Conservation (phyloP, 2,113 vertebrate genomes). For the Tinamus guttatus region DNA sequence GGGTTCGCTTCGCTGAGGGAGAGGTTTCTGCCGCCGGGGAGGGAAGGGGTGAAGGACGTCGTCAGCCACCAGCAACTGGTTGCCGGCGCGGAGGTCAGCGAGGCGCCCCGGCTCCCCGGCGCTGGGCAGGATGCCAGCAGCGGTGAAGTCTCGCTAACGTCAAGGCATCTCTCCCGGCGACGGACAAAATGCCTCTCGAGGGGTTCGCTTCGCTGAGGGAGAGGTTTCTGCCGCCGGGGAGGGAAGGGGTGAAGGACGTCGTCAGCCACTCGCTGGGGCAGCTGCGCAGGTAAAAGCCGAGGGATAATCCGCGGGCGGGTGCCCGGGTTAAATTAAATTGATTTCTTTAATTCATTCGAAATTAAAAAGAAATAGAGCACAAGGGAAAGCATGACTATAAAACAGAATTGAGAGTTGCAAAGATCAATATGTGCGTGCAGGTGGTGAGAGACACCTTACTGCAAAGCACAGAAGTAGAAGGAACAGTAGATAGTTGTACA, state of each 20-base stretch:
- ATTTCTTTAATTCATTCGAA: too few relatives aligned
- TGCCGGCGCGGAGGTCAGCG: background rate
- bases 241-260: conserved; percentile 89
- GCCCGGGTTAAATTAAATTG: background rate
- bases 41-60: conserved; percentile 89
- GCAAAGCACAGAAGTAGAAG: background rate
- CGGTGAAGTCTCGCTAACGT: conserved; percentile 27
- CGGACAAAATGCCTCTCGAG: conserved; percentile 88
- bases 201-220: conserved; percentile 88
- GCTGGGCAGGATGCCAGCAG: conserved; percentile 37
- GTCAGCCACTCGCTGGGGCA: conserved; percentile 90
- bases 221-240: conserved; percentile 88
- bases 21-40: conserved; percentile 88
- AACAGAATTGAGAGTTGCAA: background rate
- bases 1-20: conserved; percentile 88
- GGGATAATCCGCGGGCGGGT: conserved; percentile 31
- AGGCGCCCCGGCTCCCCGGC: background rate
- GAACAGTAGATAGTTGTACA: background rate
- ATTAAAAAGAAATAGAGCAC: background rate
- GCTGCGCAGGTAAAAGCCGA: conserved; percentile 90
- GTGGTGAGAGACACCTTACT: background rate
- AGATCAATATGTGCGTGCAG: background rate
- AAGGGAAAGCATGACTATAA: background rate
- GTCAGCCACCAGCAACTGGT: conserved; percentile 80
- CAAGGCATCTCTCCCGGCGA: conserved; percentile 37